Conservation (phyloP, 1,140 invertebrate species). For the Zelostemma sp. region DNA sequence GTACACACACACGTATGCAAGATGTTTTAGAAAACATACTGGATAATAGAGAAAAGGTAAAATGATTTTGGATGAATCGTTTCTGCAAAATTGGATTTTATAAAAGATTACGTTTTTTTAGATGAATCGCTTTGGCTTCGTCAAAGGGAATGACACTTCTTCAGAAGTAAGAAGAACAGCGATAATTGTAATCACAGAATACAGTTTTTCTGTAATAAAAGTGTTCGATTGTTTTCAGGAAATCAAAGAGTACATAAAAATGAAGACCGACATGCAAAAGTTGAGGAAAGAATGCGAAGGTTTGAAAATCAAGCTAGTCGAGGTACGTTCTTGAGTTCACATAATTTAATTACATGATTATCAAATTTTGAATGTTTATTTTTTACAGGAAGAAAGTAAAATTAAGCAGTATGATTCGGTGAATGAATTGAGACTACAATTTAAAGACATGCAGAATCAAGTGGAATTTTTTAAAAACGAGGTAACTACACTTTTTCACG, state of each 20-base stretch:
- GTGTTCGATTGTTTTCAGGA: slow-evolving; percentile 17
- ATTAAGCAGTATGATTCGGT: slow-evolving; percentile 42
- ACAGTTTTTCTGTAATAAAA: too few species aligned
- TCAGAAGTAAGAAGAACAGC: slow-evolving; percentile 22
- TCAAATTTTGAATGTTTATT: background rate
- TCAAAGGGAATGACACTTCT: slow-evolving; percentile 20
- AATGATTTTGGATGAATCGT: background rate
- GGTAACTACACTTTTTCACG: slow-evolving; percentile 35
- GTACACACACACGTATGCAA: slow-evolving; percentile 63
- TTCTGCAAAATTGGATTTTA: too few species aligned
- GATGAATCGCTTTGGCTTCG: slow-evolving; percentile 46
- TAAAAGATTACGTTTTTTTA: slow-evolving; percentile 22
- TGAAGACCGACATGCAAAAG: slow-evolving; percentile 53
- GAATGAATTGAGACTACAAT: slow-evolving; percentile 42
- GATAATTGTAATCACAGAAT: too few species aligned
- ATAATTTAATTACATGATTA: background rate
- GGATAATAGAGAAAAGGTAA: slow-evolving; percentile 53
- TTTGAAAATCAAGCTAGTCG: slow-evolving; percentile 43
- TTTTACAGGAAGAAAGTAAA: slow-evolving; percentile 46
- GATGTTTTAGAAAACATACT: slow-evolving; percentile 58
- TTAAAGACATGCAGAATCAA: slow-evolving; percentile 51
- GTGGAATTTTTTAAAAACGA: slow-evolving; percentile 53
- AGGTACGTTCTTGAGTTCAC: slow-evolving; percentile 25
- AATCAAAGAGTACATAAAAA: slow-evolving; percentile 48
- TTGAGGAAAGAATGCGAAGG: slow-evolving; percentile 57